Evolutionary conservation across 2,113 vertebrate species (phyloP), one percentile per base, ranked within the genome.

Genomic region (Taurulus bubalis): DNA sequence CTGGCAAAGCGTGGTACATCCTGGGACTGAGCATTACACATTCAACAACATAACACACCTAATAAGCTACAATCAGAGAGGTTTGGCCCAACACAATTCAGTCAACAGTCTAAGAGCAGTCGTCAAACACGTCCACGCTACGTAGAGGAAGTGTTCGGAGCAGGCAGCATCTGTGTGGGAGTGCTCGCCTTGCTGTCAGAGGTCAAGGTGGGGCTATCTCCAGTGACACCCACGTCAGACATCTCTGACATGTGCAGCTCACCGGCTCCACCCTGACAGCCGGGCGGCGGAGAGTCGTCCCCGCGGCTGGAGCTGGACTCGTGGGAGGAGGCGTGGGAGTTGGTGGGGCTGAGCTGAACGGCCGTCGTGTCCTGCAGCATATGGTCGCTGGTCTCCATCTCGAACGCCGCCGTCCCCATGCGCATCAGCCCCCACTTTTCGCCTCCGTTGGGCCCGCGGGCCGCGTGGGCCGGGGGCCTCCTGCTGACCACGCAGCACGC

Each of bases 341-440:
- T 96, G 12, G 96, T 97, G 26, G 97, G 97, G 92, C 97, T 99
- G 47, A 98, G 95, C 94, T 98, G 98, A 58, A 99, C 95, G 0
- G 96, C 97, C 0, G 97, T 99, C 38, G 97, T 98, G 87, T 99
- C 98, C 94, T 98, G 98, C 55, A 97, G 95, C 0, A 97, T 98
- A 93, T 97, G 97, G 80, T 99, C 98, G 0, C 98, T 98, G 22
- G 96, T 97, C 90, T 99, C 98, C 82, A 99, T 97, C 79, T 99
- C 98, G 53, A 99, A 97, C 7, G 96, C 94, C 0, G 95, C 95
- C 1, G 91, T 91, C n/a, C 96, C 95, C n/a, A 95, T 90, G 75
- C 92, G 93, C 88, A 96, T 94, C 74, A 96, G 91, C 0, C 95
- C 95, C 47, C 94, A 95, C 82, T 94, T 95, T 20, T 95, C 93